phyloP scores from a whole-genome alignment of 2,888 invertebrate genomes.

The Scaptomyza polygonia region DNA sequence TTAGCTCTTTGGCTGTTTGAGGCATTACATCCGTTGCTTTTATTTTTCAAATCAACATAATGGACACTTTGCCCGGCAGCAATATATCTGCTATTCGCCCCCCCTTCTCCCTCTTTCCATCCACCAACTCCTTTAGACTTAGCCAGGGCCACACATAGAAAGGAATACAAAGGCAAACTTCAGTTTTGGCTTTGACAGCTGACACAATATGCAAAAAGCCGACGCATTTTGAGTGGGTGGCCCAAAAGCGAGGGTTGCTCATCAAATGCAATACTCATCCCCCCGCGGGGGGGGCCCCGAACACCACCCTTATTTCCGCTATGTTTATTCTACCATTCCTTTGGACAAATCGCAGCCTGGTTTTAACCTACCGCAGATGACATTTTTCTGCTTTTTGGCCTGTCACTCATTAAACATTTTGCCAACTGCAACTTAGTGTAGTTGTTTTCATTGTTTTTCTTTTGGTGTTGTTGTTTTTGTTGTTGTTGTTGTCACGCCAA shows the following conservation, averaged over 20 bases:
- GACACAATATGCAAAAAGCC: constrained; percentile 74
- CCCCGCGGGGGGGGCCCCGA: not conserved
- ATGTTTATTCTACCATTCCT: constrained; percentile 13
- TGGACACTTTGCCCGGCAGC: constrained; percentile 78
- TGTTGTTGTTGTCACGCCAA: constrained; percentile 61
- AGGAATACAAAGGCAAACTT: constrained; percentile 72
- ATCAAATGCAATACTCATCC: constrained; percentile 13
- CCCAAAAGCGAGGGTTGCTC: constrained; percentile 29
- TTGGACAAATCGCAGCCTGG: constrained; percentile 38
- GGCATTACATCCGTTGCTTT: constrained; percentile 66
- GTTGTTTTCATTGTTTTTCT: constrained; percentile 48
- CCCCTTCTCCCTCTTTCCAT: no score
- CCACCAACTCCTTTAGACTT: not conserved
- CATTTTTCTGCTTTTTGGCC: constrained; percentile 46
- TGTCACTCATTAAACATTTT: constrained; percentile 75
- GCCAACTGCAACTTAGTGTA: constrained; percentile 63
- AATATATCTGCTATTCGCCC: not conserved
- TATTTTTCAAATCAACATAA: constrained; percentile 80
- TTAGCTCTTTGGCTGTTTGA: constrained; percentile 44
- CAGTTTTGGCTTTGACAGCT: constrained; percentile 72
- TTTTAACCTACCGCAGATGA: constrained; percentile 72
- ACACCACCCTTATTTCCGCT: not conserved
- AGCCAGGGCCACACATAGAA: constrained; percentile 24
- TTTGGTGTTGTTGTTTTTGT: constrained; percentile 44
- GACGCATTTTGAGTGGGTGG: constrained; percentile 66